Evolutionary conservation across 2,888 invertebrate genomes (phyloP).

Genomic region (Tiliacea aurago): DNA sequence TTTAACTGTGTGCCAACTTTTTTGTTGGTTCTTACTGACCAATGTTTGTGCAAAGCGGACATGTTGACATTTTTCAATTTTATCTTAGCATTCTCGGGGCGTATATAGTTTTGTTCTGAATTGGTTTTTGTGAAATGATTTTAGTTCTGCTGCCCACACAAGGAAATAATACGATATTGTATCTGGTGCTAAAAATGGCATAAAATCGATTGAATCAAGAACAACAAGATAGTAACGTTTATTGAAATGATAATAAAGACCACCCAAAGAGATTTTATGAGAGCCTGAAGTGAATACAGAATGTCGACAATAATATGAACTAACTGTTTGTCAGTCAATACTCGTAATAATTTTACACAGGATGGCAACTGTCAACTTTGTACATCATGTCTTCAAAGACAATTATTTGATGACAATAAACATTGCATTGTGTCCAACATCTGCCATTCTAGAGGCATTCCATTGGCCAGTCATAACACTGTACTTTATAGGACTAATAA

Average conservation of each 20-base stretch:
- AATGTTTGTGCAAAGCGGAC: slow-evolving; percentile 58
- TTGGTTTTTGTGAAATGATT: slow-evolving; percentile 1
- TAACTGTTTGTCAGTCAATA: slow-evolving; percentile 11
- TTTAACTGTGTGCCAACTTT: slow-evolving; percentile 59
- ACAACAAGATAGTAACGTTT: slow-evolving; percentile 45
- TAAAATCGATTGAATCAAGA: slow-evolving; percentile 32
- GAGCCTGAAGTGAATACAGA: background rate
- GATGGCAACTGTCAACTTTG: background rate
- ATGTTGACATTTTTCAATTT: slow-evolving; percentile 20
- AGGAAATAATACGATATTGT: slow-evolving; percentile 23
- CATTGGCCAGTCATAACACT: slow-evolving; percentile 29
- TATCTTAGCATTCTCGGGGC: slow-evolving; percentile 27
- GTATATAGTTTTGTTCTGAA: slow-evolving; percentile 18
- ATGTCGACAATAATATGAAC: slow-evolving; percentile 4
- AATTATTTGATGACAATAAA: slow-evolving; percentile 30
- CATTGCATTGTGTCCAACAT: slow-evolving; percentile 20
- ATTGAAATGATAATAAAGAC: slow-evolving; percentile 35
- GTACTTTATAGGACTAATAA: slow-evolving; percentile 46
- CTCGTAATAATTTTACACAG: slow-evolving; percentile 17
- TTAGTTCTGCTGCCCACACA: slow-evolving; percentile 37
- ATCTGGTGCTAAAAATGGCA: slow-evolving; percentile 34
- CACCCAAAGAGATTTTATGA: slow-evolving; percentile 43
- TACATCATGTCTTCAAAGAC: slow-evolving; percentile 8
- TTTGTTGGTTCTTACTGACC: slow-evolving; percentile 51
- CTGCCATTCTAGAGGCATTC: slow-evolving; percentile 26